A percentile compares a stretch with the other conserved stretches of the same genome.
Evolutionary conservation across 2,888 invertebrate species (phyloP).

Genomic region (Euphydryas editha): DNA sequence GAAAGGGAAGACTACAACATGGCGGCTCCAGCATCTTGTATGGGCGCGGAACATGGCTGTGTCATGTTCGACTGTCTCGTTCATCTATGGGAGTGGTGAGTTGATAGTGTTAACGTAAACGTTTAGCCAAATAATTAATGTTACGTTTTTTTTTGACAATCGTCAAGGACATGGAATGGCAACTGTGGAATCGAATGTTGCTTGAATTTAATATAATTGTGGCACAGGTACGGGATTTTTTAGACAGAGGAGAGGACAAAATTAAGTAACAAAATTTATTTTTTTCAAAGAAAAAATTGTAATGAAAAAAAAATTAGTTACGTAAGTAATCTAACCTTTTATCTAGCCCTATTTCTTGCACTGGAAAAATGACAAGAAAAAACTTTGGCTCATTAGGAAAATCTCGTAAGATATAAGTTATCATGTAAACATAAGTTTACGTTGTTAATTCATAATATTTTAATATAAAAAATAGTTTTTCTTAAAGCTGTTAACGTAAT

Average conservation of each 20-base stretch:
- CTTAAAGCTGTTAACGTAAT: background rate
- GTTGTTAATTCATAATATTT: background rate
- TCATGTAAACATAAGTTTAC: too few relatives aligned
- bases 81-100: slow-evolving; percentile 80
- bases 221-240: too few relatives aligned
- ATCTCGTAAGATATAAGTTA: too few relatives aligned
- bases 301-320: too few relatives aligned
- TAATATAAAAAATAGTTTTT: background rate
- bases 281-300: too few relatives aligned
- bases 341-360: too few relatives aligned
- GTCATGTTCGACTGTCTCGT: slow-evolving; percentile 78
- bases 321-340: too few relatives aligned
- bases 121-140: background rate
- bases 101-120: slow-evolving; percentile 35
- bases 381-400: too few relatives aligned
- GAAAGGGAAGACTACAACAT: slow-evolving; percentile 54
- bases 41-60: slow-evolving; percentile 76
- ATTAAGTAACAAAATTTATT: too few relatives aligned
- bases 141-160: background rate
- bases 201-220: too few relatives aligned
- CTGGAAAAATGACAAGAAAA: too few relatives aligned
- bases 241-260: too few relatives aligned
- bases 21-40: slow-evolving; percentile 72
- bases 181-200: background rate
- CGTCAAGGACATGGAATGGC: background rate